Percentiles rank a stretch among this genome's conserved stretches.
Evolutionary conservation across 2,113 vertebrate species (phyloP).

Genomic region (pig (Sus scrofa)): DNA sequence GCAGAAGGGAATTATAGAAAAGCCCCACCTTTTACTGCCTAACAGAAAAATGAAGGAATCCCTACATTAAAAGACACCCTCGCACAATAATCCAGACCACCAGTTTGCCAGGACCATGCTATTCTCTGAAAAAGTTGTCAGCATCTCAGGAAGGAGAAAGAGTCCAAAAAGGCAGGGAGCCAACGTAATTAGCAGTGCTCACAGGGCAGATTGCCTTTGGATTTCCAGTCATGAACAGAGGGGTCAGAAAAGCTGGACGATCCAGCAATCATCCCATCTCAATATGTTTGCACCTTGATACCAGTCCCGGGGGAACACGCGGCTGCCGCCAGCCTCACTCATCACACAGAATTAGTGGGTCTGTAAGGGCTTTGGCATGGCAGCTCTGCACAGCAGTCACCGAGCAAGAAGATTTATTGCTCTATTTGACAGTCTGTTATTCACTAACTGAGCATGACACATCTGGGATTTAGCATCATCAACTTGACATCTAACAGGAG

Average conservation of each 20-base stretch:
- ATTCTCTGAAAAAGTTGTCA: slow-evolving; percentile 58
- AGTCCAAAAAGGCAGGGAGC: slow-evolving; percentile 70
- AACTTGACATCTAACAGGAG: slow-evolving; percentile 88
- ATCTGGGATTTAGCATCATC: slow-evolving; percentile 90
- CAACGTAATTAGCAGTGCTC: slow-evolving; percentile 78
- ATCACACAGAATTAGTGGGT: slow-evolving; percentile 88
- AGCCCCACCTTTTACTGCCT: not conserved
- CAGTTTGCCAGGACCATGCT: not conserved
- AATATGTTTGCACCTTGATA: slow-evolving; percentile 85
- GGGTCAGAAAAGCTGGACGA: slow-evolving; percentile 66
- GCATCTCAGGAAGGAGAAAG: slow-evolving; percentile 50
- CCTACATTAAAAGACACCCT: not conserved
- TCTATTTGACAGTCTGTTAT: slow-evolving; percentile 90
- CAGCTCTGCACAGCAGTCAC: slow-evolving; percentile 88
- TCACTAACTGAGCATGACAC: slow-evolving; percentile 91
- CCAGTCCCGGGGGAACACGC: slow-evolving; percentile 77
- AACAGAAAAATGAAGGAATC: not conserved
- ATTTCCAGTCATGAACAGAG: slow-evolving; percentile 78
- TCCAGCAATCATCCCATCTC: slow-evolving; percentile 76
- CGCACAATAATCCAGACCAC: not conserved
- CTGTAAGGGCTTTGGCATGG: slow-evolving; percentile 73
- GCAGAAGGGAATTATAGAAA: not conserved
- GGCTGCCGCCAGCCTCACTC: slow-evolving; percentile 85
- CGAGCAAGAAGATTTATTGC: slow-evolving; percentile 95
- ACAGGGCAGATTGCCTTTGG: slow-evolving; percentile 79